phyloP scores from a whole-genome alignment of 2,113 vertebrate species.

The Gymnocephalus cernua region DNA sequence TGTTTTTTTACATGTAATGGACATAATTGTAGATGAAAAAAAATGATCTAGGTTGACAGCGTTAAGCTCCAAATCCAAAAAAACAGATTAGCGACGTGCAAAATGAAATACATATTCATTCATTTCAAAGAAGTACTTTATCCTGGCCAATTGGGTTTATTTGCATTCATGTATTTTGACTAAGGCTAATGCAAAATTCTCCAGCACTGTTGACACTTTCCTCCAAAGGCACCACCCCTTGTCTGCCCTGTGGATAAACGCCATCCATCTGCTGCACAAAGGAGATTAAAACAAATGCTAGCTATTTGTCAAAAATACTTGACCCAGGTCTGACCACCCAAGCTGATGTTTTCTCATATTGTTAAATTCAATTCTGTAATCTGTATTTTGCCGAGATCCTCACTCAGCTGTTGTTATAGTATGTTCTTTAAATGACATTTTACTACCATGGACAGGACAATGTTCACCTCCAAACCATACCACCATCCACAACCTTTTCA shows the following conservation, averaged over 20 bases:
- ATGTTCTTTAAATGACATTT: conserved; percentile 47
- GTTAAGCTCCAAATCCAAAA: not conserved
- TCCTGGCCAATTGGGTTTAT: not conserved
- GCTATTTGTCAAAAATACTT: conserved; percentile 11
- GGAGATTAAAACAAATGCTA: conserved; percentile 29
- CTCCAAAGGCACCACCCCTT: not conserved
- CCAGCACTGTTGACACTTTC: not conserved
- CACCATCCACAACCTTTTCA: conserved; percentile 51
- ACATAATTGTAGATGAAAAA: not conserved
- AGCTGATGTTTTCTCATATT: not conserved
- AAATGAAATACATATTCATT: not conserved
- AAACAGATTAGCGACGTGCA: not conserved
- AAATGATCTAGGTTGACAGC: not conserved
- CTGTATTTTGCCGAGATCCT: not conserved
- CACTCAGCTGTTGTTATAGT: not conserved
- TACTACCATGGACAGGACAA: not conserved
- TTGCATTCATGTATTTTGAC: not conserved
- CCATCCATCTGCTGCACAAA: conserved; percentile 23
- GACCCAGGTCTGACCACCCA: not conserved
- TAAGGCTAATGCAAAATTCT: not conserved
- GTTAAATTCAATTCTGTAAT: not conserved
- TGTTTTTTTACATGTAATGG: not conserved
- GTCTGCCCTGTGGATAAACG: not conserved
- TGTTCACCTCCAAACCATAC: conserved; percentile 39
- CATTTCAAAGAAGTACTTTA: not conserved